A percentile compares a stretch with the other conserved stretches of the same genome.
Conservation (phyloP, 2,888 invertebrate species). For the Thelaira solivaga region DNA sequence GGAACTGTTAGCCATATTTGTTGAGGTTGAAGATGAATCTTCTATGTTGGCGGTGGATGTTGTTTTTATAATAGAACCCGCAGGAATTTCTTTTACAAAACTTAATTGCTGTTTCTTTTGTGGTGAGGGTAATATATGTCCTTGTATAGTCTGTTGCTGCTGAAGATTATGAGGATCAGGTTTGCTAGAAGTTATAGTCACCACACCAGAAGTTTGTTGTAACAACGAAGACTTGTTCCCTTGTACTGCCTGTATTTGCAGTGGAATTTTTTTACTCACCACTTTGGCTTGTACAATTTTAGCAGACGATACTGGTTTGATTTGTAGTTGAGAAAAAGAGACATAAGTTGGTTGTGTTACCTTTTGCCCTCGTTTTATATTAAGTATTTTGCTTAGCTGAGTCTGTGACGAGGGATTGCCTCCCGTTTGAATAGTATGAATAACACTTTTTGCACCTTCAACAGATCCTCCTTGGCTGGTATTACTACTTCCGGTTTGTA, state of each 20-base stretch:
- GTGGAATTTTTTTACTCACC: slow-evolving; percentile 73
- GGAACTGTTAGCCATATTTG: background rate
- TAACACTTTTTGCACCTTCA: slow-evolving; percentile 52
- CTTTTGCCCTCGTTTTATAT: slow-evolving; percentile 71
- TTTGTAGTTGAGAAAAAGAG: slow-evolving; percentile 74
- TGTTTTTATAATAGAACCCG: slow-evolving; percentile 49
- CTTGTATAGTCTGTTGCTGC: slow-evolving; percentile 50
- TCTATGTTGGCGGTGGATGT: slow-evolving; percentile 39
- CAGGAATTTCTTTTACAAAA: slow-evolving; percentile 47
- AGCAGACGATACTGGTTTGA: slow-evolving; percentile 73
- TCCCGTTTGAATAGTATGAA: slow-evolving; percentile 54
- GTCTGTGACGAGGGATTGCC: slow-evolving; percentile 60
- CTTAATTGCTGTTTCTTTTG: slow-evolving; percentile 53
- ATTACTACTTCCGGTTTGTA: slow-evolving; percentile 62
- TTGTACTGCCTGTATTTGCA: slow-evolving; percentile 65
- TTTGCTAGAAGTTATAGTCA: slow-evolving; percentile 70
- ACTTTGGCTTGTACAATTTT: slow-evolving; percentile 77
- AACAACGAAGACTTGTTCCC: slow-evolving; percentile 69
- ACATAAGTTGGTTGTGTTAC: slow-evolving; percentile 73
- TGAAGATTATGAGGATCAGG: slow-evolving; percentile 66
- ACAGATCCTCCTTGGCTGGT: slow-evolving; percentile 48
- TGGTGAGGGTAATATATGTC: slow-evolving; percentile 23
- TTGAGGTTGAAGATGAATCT: slow-evolving; percentile 25
- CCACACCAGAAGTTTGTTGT: slow-evolving; percentile 80
- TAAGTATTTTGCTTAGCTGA: slow-evolving; percentile 69